phyloP scores from a whole-genome alignment of 2,797 vertebrate species.

The Hypotaenidia okinawae region DNA sequence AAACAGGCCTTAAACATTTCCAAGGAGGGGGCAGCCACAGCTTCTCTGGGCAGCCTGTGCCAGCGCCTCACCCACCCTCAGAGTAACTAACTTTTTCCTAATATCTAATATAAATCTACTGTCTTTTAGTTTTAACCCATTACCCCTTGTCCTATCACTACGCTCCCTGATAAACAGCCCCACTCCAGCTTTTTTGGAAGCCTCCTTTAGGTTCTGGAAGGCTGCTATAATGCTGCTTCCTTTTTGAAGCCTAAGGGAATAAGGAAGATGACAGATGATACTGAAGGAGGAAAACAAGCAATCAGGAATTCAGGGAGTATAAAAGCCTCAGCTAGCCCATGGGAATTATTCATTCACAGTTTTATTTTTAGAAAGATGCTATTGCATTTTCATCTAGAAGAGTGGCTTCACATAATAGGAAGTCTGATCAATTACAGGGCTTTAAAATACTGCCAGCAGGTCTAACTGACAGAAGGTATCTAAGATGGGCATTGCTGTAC shows the following conservation, averaged over 20 bases:
- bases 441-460: not conserved
- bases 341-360: not conserved
- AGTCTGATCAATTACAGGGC: not conserved
- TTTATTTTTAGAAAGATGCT: slow-evolving; percentile 13
- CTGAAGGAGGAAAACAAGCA: not conserved
- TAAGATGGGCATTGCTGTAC: not conserved
- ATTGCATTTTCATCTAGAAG: not conserved
- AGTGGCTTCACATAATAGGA: not conserved
- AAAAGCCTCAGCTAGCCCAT: not conserved
- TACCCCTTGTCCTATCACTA: no score
- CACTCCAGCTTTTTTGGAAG: no score
- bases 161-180: no score
- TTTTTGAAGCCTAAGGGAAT: not conserved
- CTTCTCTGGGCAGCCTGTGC: no score
- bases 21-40: no score
- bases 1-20: no score
- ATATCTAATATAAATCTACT: no score
- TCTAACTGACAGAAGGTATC: not conserved
- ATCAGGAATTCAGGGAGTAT: not conserved
- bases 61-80: no score
- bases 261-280: not conserved
- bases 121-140: no score
- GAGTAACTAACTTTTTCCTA: no score
- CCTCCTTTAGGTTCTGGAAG: no score
- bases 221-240: no score